phyloP scores from a whole-genome alignment of 1,140 invertebrate species.

The Ephestia elutella region DNA sequence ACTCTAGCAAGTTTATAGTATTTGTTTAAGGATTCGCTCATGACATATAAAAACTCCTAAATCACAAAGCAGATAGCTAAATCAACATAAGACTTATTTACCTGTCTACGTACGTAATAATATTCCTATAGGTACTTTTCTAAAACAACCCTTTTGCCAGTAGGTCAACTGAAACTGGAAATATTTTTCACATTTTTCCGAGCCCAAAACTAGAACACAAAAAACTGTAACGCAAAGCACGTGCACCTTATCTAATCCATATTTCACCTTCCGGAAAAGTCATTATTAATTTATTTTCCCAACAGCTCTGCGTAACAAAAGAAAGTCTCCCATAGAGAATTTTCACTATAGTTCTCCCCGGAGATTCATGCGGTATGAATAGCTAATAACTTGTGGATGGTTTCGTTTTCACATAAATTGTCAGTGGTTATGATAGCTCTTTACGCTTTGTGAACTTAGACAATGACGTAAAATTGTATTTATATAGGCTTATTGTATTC shows the following conservation, averaged over 20 bases:
- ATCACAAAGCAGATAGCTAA: no score
- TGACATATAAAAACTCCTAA: no score
- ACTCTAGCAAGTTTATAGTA: no score
- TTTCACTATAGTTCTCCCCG: conserved; percentile 5
- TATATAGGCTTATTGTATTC: background rate
- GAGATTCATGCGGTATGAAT: conserved; percentile 8
- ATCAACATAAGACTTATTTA: no score
- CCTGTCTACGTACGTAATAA: no score
- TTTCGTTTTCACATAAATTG: conserved; percentile 6
- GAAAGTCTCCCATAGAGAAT: conserved; percentile 13
- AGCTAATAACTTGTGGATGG: background rate
- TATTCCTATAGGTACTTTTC: no score
- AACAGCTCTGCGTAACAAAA: conserved; percentile 6
- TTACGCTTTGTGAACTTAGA: background rate
- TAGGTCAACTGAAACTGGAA: background rate
- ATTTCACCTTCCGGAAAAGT: background rate
- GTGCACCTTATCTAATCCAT: background rate
- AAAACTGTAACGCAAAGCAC: background rate
- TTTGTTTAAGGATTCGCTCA: no score
- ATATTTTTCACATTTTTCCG: background rate
- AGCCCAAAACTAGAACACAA: background rate
- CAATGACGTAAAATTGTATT: background rate
- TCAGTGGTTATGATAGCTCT: background rate
- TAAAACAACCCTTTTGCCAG: background rate
- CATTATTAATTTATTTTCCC: background rate